These are phyloP conservation scores for Chamaetylas fuelleborni DNA, from an alignment of 2,113 vertebrate genomes.

Conservation along the genomic window DNA sequence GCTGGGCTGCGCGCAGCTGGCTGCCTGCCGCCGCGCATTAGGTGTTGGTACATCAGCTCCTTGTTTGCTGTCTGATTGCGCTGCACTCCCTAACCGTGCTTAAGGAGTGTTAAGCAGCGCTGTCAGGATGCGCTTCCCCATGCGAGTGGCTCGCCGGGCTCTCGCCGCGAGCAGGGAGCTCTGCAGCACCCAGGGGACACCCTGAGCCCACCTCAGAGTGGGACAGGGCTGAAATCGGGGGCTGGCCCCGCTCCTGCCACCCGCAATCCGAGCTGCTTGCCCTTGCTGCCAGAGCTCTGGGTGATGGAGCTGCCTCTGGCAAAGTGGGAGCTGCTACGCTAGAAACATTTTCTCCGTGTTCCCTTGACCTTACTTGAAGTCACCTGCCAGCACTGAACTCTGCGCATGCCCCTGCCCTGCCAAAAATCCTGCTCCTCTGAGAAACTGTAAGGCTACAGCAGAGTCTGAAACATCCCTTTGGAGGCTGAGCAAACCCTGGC, in stretches of 20 bases:
- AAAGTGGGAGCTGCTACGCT: neutral
- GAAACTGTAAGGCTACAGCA: neutral
- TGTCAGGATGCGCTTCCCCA: neutral
- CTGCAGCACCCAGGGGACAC: rapidly evolving
- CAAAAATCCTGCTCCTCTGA: neutral
- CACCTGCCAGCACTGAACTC: neutral
- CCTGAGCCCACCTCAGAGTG: rapidly evolving
- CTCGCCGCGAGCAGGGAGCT: neutral
- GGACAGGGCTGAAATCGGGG: neutral
- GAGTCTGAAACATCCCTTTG: neutral
- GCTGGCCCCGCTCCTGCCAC: rapidly evolving
- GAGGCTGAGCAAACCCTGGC: neutral
- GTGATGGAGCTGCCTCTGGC: neutral
- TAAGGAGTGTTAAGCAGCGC: neutral
- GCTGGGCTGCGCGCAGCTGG: neutral
- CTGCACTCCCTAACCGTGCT: neutral
- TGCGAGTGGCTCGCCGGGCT: neutral
- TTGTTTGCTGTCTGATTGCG: neutral
- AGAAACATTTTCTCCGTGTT: neutral
- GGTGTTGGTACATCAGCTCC: neutral
- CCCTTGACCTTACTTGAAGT: neutral
- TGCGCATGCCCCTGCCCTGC: neutral
- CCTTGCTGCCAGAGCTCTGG: neutral
- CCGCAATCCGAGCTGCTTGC: neutral
- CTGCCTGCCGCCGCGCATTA: neutral